phyloP scores from a whole-genome alignment of 1,140 invertebrate species.

The Leptonema lineaticorne region DNA sequence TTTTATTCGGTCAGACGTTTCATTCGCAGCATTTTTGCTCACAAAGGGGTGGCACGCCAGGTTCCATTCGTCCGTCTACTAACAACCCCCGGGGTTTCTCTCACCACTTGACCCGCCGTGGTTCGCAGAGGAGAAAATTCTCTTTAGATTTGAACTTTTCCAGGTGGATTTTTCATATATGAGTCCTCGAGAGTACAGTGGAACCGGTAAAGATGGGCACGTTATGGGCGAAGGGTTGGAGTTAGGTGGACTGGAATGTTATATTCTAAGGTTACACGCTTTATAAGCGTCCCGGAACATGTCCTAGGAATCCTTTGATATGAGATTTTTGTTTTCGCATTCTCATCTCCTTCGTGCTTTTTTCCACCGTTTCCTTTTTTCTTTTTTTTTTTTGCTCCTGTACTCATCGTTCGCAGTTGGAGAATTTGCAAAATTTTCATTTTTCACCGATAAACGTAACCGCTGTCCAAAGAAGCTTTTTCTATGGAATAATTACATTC shows the following conservation, averaged over 20 bases:
- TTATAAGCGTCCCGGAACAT: conserved; percentile 31
- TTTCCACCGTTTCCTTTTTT: no score
- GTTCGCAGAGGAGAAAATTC: not conserved
- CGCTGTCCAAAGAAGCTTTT: no score
- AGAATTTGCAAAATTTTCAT: conserved; percentile 28
- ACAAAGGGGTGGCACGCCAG: not conserved
- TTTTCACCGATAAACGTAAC: conserved; percentile 17
- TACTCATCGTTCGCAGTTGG: not conserved
- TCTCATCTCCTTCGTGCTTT: conserved; percentile 20
- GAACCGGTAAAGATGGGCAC: not conserved
- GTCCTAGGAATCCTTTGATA: conserved; percentile 41
- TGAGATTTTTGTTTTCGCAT: conserved; percentile 43
- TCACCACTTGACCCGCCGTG: not conserved
- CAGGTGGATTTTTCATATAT: conserved; percentile 14
- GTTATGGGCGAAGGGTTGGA: not conserved
- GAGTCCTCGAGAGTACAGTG: no score
- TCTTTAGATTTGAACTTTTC: conserved; percentile 3
- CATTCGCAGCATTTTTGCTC: not conserved
- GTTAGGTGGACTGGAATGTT: conserved; percentile 19
- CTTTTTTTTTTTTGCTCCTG: no score
- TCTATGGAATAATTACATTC: no score
- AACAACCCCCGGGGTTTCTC: not conserved
- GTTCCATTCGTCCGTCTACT: not conserved
- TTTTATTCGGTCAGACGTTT: no score
- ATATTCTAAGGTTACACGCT: conserved; percentile 35